Evolutionary conservation across 2,888 invertebrate species (phyloP), one percentile per base, ranked within the genome.

Genomic region (Bombylius discolor): DNA sequence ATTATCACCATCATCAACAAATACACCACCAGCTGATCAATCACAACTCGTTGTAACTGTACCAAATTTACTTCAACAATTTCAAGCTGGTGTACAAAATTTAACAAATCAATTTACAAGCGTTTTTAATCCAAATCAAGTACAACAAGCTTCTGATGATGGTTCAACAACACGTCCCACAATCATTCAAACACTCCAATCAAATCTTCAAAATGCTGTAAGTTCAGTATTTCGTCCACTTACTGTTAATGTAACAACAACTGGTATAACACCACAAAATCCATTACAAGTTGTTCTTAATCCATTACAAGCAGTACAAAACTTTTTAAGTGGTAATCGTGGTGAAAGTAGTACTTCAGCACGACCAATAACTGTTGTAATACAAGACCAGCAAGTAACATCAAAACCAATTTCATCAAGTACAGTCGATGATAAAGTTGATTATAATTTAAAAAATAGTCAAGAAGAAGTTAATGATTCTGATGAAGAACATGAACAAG

Each of bases 71-170:
- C 11, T 59, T 4, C 59, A 59, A 36, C 59, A 59, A 48, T 47
- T 59, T 13, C 59, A 59, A 53, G 55, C 55, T 33, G 55, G 57
- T 12, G 57, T 59, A n/a, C 59, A 59, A 49, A 59, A 51, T 54
- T 49, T 59, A 14, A 56, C 55, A n/a, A 56, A 44, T 45, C 55
- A 56, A 49, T 50, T 59, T 12, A 55, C 57, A 31, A 59, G 51
- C 33, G 57, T 55, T n/a, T 56, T 59, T 9, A 47, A 33, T 1
- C 58, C 58, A 31, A 53, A 56, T 12, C 39, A 11, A 46, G 51
- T 49, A 47, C 44, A 46, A 23, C 47, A 49, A 13, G 53, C 49
- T 11, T 48, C 51, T 12, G 2, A n/a, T 12, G 4, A 8, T 11
- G 39, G 11, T 42, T 42, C 39, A 11, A 11, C 39, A 4, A 36